Base-by-base conservation (phyloP, 2,888 invertebrate genomes). In the Beris chalybata region DNA sequence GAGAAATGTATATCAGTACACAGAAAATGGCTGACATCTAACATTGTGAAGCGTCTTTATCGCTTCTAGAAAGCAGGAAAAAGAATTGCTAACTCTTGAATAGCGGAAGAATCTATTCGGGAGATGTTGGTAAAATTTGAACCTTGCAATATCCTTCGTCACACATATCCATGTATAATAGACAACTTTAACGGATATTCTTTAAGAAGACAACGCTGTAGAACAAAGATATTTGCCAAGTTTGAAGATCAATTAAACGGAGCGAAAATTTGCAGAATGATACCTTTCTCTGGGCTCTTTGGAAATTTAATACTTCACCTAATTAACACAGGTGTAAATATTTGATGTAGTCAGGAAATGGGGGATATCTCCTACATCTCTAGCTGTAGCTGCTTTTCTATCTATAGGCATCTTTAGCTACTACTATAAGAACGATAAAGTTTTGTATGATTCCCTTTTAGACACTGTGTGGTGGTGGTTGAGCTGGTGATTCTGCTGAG, bases 251-350 rank as follows among this genome's bases (percentile, higher is more conserved):
- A 63, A 63, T 63, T 63, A 63, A 63, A 63, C 53, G 52, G 29
- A 63, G 63, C 32, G 63, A 63, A 63, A 61, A 53, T 63, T 63
- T 63, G 53, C 22, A 63, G 52, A 63, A 50, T 38, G 30, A 63
- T 63, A 63, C 63, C 53, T 38, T 63, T 43, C 53, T 29, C 22
- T 7, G 43, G 44, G 63, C 52, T 63, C 38, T 63, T 63, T 43
- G 63, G 30, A 63, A 63, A 53, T 63, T 63, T 63, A 63, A 63
- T 63, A 63, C 53, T 29, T 52, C 63, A 53, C 63, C 63, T 63
- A 63, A 63, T 63, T 63, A 63, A 53, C 38, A 38, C 63, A 53
- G 63, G 44, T 63, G 63, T 63, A 63, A 63, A 63, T 63, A 63
- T 63, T 63, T 63, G 63, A 63, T 52, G 22, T 38, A 38, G 38